These are phyloP conservation scores for Apteryx owenii DNA, from an alignment of 2,113 vertebrate genomes.

Conservation along the genomic window DNA sequence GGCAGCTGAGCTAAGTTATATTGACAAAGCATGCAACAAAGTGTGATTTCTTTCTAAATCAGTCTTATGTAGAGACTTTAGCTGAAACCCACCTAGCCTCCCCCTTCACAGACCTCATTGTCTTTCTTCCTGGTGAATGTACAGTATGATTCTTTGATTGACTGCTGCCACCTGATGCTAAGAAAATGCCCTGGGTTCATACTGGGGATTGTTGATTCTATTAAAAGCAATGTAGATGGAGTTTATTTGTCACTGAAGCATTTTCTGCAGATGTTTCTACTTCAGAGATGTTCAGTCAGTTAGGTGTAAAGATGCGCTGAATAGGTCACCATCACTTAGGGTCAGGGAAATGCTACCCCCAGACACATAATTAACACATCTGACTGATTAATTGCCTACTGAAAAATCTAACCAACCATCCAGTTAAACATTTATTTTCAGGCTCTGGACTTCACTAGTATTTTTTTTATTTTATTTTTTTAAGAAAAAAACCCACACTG, in stretches of 20 bases:
- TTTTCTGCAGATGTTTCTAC: constrained; percentile 84
- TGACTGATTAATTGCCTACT: constrained; percentile 65
- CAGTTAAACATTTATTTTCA: constrained; percentile 63
- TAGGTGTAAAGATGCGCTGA: constrained; percentile 77
- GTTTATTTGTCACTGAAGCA: constrained; percentile 83
- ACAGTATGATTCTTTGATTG: constrained; percentile 79
- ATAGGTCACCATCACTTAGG: constrained; percentile 33
- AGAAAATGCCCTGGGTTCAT: constrained; percentile 80
- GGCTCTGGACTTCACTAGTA: not conserved
- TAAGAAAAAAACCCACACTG: not conserved
- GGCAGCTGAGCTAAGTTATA: not conserved
- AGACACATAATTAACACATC: constrained; percentile 48
- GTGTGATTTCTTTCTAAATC: constrained; percentile 24
- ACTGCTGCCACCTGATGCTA: constrained; percentile 87
- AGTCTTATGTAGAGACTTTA: not conserved
- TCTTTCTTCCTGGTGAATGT: constrained; percentile 75
- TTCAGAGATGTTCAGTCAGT: constrained; percentile 79
- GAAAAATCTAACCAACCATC: constrained; percentile 55
- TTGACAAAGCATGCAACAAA: not conserved
- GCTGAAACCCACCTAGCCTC: constrained; percentile 53
- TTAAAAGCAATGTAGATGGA: constrained; percentile 82
- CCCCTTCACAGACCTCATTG: constrained; percentile 66
- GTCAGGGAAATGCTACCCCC: constrained; percentile 63
- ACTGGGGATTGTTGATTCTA: constrained; percentile 82
- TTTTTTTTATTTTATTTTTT: not conserved